phyloP scores from a whole-genome alignment of 2,113 vertebrate genomes.

The Rattus rattus region DNA sequence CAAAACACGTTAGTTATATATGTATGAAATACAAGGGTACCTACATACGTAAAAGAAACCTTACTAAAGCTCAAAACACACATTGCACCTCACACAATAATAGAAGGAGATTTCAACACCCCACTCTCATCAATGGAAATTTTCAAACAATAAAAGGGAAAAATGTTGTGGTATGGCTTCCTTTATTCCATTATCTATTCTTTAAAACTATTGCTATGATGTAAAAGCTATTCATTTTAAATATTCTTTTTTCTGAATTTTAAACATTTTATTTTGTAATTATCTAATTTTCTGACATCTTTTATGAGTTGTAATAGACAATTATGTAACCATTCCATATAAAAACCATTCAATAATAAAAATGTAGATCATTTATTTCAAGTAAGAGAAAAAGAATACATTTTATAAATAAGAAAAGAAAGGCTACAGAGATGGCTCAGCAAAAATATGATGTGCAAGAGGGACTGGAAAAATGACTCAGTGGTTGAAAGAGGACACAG shows the following conservation, averaged over 20 bases:
- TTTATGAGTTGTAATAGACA: not conserved
- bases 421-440: not conserved
- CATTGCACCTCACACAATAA: no score
- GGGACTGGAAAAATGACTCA: not conserved
- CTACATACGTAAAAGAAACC: no score
- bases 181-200: not conserved
- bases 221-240: not conserved
- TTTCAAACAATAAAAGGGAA: not conserved
- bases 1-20: not conserved
- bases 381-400: not conserved
- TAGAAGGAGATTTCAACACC: no score
- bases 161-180: not conserved
- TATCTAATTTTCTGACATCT: not conserved
- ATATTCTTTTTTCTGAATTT: not conserved
- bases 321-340: not conserved
- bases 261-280: not conserved
- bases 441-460: not conserved
- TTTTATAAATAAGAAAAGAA: not conserved
- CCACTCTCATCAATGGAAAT: not conserved
- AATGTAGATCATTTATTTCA: not conserved
- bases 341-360: not conserved
- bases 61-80: no score
- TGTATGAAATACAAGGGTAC: not conserved
- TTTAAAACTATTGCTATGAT: not conserved
- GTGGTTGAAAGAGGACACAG: not conserved